Evolutionary conservation across 2,113 vertebrate genomes (phyloP), one percentile per base, ranked within the genome.

Genomic region (Brachypodius melanocephalos): DNA sequence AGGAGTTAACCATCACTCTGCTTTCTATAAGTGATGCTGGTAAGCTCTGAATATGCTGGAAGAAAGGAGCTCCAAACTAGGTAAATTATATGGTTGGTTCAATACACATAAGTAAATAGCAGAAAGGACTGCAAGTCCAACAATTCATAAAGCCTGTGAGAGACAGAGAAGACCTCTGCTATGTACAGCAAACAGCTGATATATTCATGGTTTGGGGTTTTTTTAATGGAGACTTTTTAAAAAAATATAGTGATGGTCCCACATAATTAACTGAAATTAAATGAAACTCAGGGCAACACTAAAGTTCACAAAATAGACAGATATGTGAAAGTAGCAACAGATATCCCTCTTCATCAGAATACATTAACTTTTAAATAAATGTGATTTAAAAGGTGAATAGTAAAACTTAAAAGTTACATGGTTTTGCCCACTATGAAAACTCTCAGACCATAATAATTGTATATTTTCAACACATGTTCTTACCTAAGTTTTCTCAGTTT

Each of bases 11-110:
- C 69, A 62, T 83, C 29, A 38, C 71, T 87, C 51, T 91, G n/a
- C 17, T 83, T n/a, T 84, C 69, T 40, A 22, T 51, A 43, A 78
- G 20, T 48, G 46, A 71, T 43, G 36, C 29, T 84, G 46, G 40
- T 58, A 77, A 71, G 2, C 22, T 74, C 55, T 59, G n/a, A 81
- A 21, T 24, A 83, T 68, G 22, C 55, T 58, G n/a, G n/a, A 81
- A 84, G 14, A 83, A 85, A 29, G 12, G 42, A 76, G 25, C 8
- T 83, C 46, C 63, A 54, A 36, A 72, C 2, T 10, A 63, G 57
- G 46, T 14, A 67, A 73, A 52, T 66, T 20, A 34, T 26, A 63
- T 10, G 0, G 5, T 38, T 0, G 0, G 17, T 82, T 88, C 48
- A 48, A 59, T 59, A 63, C 4, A 26, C 4, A 12, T 8, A 13